Percentiles rank a stretch among this genome's conserved stretches.
phyloP scores from a whole-genome alignment of 2,888 invertebrate species.

The Dolichopus griseipennis region DNA sequence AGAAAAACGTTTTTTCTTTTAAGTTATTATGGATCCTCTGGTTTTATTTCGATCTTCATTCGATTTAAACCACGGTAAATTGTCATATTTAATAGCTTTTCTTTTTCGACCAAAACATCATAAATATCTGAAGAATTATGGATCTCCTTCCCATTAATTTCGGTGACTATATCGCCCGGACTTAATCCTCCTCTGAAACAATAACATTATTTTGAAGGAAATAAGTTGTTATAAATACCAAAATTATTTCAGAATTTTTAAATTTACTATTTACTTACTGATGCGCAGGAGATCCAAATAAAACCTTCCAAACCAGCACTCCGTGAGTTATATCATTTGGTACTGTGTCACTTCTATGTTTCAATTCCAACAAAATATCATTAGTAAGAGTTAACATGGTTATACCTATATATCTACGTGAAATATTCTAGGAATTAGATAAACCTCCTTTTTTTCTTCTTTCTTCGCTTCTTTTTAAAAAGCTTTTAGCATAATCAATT shows the following conservation, averaged over 20 bases:
- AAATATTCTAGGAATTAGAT: constrained; percentile 31
- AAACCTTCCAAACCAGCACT: constrained; percentile 81
- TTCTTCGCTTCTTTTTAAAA: constrained; percentile 52
- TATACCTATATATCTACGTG: constrained; percentile 68
- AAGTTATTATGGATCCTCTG: constrained; percentile 44
- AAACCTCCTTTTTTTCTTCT: constrained; percentile 29
- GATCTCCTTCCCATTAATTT: constrained; percentile 63
- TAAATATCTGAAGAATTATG: constrained; percentile 63
- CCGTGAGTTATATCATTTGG: constrained; percentile 63
- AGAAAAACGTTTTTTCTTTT: no score
- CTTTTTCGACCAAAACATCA: constrained; percentile 45
- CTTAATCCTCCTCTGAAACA: constrained; percentile 66
- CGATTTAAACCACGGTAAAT: constrained; percentile 45
- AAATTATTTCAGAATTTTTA: no score
- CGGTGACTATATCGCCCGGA: constrained; percentile 78
- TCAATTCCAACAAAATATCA: constrained; percentile 64
- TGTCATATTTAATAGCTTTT: constrained; percentile 44
- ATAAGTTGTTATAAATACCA: no score
- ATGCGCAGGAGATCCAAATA: constrained; percentile 78
- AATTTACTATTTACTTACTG: constrained; percentile 49
- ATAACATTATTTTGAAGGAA: background rate
- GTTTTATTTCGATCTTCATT: constrained; percentile 44
- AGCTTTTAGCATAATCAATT: constrained; percentile 75
- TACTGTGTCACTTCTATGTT: constrained; percentile 57
- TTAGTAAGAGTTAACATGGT: constrained; percentile 81